A percentile compares a stretch with the other conserved stretches of the same genome.
Conservation (phyloP, 2,797 vertebrate species). For the Malacoctenus gilli region DNA sequence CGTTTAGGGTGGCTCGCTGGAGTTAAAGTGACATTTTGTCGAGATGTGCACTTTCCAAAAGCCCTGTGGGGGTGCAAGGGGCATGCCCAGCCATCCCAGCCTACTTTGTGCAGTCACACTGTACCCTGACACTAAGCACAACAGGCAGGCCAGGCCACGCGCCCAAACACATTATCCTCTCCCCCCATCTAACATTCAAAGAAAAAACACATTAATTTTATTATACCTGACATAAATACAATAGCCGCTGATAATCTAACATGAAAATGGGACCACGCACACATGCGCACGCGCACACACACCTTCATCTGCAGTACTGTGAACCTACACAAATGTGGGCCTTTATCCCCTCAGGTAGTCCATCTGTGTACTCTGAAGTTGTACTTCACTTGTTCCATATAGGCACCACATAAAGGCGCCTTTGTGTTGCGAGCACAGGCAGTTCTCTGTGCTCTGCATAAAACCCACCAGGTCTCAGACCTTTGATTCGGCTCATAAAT, state of each 20-base stretch:
- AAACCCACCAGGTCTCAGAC: slow-evolving; percentile 13
- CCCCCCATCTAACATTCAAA: slow-evolving; percentile 53
- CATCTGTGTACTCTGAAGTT: slow-evolving; percentile 19
- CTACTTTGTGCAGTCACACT: slow-evolving; percentile 52
- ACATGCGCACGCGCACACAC: slow-evolving; percentile 4
- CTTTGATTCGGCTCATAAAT: neutral
- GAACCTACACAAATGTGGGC: slow-evolving; percentile 25
- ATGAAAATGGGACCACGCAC: slow-evolving; percentile 16
- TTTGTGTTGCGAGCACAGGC: slow-evolving; percentile 3
- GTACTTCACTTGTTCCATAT: slow-evolving; percentile 21
- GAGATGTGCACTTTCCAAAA: slow-evolving; percentile 76
- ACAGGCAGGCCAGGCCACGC: slow-evolving; percentile 69
- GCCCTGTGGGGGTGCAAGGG: slow-evolving; percentile 64
- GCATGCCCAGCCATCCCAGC: slow-evolving; percentile 62
- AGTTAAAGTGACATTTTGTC: slow-evolving; percentile 76
- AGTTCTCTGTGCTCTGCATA: slow-evolving; percentile 8
- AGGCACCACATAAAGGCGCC: slow-evolving; percentile 1
- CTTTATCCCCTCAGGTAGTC: slow-evolving; percentile 19
- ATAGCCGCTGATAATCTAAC: slow-evolving; percentile 28
- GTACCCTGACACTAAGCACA: slow-evolving; percentile 69
- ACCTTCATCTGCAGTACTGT: slow-evolving; percentile 16
- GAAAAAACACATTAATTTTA: slow-evolving; percentile 40
- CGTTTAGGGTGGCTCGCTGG: slow-evolving; percentile 53
- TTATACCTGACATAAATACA: slow-evolving; percentile 42
- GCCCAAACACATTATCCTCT: slow-evolving; percentile 73